Percentiles rank a stretch among this genome's conserved stretches.
Evolutionary conservation across 2,113 vertebrate genomes (phyloP).

Genomic region (Sander lucioperca): DNA sequence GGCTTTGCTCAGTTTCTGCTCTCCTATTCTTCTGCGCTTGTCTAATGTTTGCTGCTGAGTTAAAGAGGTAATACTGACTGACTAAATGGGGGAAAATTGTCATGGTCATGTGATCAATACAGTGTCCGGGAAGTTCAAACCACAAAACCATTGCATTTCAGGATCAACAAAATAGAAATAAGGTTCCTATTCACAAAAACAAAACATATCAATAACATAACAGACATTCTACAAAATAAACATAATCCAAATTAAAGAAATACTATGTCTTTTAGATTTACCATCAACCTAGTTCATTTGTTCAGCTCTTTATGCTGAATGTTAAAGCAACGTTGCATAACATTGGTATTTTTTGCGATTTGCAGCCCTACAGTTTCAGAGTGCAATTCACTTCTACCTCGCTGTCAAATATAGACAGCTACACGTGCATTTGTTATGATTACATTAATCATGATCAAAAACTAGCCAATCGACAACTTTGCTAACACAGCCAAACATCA

Average conservation of each 20-base stretch:
- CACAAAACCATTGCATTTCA: background rate
- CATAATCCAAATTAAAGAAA: background rate
- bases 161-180: background rate
- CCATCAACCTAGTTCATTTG: background rate
- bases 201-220: background rate
- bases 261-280: background rate
- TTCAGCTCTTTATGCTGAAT: background rate
- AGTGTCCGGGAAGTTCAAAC: background rate
- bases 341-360: too few species aligned
- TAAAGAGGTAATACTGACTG: background rate
- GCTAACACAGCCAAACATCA: too few species aligned
- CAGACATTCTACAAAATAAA: background rate
- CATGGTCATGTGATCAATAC: background rate
- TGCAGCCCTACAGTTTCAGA: too few species aligned
- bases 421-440: too few species aligned
- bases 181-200: slow-evolving; percentile 5
- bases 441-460: too few species aligned
- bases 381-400: too few species aligned
- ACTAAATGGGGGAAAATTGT: background rate
- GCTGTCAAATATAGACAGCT: too few species aligned
- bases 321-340: background rate
- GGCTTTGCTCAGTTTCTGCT: slow-evolving; percentile 5
- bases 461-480: too few species aligned
- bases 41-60: slow-evolving; percentile 1
- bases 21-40: slow-evolving; percentile 3